Evolutionary conservation across 1,140 invertebrate genomes (phyloP).

Genomic region (Condylostylus longicornis): DNA sequence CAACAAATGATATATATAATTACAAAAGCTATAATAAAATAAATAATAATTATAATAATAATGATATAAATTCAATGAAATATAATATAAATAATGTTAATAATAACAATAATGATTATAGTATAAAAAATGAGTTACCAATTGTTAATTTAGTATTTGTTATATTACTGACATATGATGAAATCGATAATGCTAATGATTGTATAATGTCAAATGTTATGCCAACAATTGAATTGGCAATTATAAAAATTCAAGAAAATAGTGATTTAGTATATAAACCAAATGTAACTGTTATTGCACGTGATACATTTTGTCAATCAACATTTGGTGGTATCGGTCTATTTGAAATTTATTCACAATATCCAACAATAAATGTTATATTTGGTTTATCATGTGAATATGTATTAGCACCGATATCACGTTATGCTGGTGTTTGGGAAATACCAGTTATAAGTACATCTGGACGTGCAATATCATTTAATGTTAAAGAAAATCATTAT

Average conservation of each 20-base stretch:
- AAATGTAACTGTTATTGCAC: constrained; percentile 48
- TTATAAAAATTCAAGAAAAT: constrained; percentile 42
- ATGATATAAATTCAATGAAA: too few species aligned
- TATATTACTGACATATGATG: constrained; percentile 18
- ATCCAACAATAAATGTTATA: constrained; percentile 54
- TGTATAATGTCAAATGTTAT: constrained; percentile 48
- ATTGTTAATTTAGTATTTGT: constrained; percentile 22
- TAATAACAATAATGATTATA: too few species aligned
- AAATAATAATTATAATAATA: too few species aligned
- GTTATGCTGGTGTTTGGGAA: constrained; percentile 75
- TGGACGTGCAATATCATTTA: constrained; percentile 60
- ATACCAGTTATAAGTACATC: constrained; percentile 76
- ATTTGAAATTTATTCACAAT: constrained; percentile 50
- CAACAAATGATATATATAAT: too few species aligned
- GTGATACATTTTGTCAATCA: constrained; percentile 67
- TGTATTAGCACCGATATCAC: constrained; percentile 73
- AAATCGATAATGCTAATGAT: constrained; percentile 27
- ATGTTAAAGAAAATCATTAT: constrained; percentile 36
- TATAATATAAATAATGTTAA: too few species aligned
- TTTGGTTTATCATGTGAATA: constrained; percentile 85
- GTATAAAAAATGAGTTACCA: too few species aligned
- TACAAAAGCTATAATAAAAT: too few species aligned
- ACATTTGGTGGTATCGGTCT: constrained; percentile 60
- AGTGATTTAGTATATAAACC: constrained; percentile 45
- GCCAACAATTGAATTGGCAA: constrained; percentile 57